These are phyloP conservation scores for Nerophis ophidion DNA, from an alignment of 2,113 vertebrate species.

Conservation along the genomic window DNA sequence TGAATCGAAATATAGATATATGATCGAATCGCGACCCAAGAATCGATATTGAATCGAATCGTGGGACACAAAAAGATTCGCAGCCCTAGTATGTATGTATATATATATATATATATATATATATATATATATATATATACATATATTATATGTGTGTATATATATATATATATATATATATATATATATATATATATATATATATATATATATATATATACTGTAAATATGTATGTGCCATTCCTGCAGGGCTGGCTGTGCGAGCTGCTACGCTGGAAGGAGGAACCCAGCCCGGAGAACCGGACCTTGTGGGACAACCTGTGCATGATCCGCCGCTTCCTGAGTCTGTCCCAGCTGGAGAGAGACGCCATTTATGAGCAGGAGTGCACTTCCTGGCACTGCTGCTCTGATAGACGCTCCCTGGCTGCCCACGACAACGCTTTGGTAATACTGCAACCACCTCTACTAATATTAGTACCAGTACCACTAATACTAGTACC, in stretches of 20 bases:
- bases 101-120: too few relatives aligned
- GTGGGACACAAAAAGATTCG: too few relatives aligned
- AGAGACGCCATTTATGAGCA: slow-evolving; percentile 92
- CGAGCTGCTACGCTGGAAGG: slow-evolving; percentile 93
- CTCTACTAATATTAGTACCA: too few relatives aligned
- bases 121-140: too few relatives aligned
- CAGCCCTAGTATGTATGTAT: too few relatives aligned
- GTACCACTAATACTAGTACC: too few relatives aligned
- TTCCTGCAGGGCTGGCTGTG: slow-evolving; percentile 85
- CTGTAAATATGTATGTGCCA: slow-evolving; percentile 1
- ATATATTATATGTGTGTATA: too few relatives aligned
- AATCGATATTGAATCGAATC: too few relatives aligned
- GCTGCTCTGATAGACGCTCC: slow-evolving; percentile 82
- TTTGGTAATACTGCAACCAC: slow-evolving; percentile 75
- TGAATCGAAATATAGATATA: too few relatives aligned
- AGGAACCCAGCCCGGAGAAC: slow-evolving; percentile 91
- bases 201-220: not conserved
- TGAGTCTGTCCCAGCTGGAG: slow-evolving; percentile 87
- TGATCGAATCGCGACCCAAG: too few relatives aligned
- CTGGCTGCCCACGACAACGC: slow-evolving; percentile 83
- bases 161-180: too few relatives aligned
- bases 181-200: too few relatives aligned
- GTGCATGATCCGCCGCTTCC: slow-evolving; percentile 91
- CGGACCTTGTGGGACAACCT: slow-evolving; percentile 93
- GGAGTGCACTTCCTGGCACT: slow-evolving; percentile 82